Base-by-base conservation (phyloP, 2,113 vertebrate genomes). In the Xenopus laevis region DNA sequence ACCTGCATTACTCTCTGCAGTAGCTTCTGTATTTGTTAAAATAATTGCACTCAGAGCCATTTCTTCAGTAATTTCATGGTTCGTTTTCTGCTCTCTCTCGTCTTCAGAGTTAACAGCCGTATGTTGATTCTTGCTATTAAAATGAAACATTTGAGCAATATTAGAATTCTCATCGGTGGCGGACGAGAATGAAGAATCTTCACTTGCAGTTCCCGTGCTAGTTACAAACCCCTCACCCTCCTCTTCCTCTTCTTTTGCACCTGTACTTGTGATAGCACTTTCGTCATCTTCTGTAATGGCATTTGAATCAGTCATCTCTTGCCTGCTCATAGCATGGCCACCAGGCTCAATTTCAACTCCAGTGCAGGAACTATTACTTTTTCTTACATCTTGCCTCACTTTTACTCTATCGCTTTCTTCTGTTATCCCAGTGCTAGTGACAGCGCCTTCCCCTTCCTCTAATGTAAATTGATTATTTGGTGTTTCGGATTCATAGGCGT, bases 211-310 rank as follows among this genome's bases (percentile, higher is more conserved):
- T 18, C 90, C 91, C 0, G 91, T 91, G 64, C 91, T 92, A 0
- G 87, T 91, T 18, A 92, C 91, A 53, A 88, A 80, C 0, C 79
- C 89, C 71, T 92, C 91, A 2, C 81, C 89, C 65, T 92, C 91
- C 2, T 92, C 91, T 17, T 92, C 91, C 0, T 92, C 91, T 77
- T 91, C 90, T 79, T 92, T 92, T 8, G 89, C 91, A 0, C 90
- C 91, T 0, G 91, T 92, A 68, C 91, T 92, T 67, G 90, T 92
- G 46, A 92, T 91, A 60, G 91, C 81, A 45, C 80, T 86, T 75
- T 92, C 91, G 12, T 90, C 91, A 46, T 92, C 91, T 45, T 85
- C 87, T 0, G 67, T 79, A 1, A 83, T 46, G 17, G 87, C 15
- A 86, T 84, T 68, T 84, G 87, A 0, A 55, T 77, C 73, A 40